Percentiles rank a stretch among this genome's conserved stretches.
Evolutionary conservation across 2,113 vertebrate genomes (phyloP).

Genomic region (Gallinago undulata): DNA sequence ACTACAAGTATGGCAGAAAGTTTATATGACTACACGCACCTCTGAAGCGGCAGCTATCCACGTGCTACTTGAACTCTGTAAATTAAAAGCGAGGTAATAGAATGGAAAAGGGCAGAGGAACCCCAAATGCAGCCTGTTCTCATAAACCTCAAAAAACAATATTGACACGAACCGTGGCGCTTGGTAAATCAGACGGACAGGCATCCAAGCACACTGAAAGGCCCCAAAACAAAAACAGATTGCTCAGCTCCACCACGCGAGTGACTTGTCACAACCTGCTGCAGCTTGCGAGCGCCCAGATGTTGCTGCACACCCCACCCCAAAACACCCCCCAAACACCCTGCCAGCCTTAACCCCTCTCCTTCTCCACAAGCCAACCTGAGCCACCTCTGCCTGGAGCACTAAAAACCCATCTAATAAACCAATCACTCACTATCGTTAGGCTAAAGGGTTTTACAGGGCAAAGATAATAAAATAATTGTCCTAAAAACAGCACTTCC

Average conservation of each 20-base stretch:
- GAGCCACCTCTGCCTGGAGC: fast-evolving
- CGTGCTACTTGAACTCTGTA: not conserved
- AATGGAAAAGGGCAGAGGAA: not conserved
- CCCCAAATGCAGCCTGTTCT: not conserved
- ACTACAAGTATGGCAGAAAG: not conserved
- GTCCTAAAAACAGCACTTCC: not conserved
- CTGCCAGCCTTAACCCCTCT: not conserved
- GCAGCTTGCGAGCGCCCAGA: not conserved
- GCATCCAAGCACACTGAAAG: not conserved
- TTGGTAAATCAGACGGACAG: not conserved
- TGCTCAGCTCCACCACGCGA: not conserved
- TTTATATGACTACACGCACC: fast-evolving
- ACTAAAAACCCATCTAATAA: not conserved
- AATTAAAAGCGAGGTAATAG: not conserved
- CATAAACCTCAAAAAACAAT: not conserved
- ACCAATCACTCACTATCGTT: not conserved
- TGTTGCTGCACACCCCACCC: not conserved
- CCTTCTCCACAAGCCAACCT: not conserved
- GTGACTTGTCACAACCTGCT: not conserved
- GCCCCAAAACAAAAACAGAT: not conserved
- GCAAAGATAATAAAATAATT: not conserved
- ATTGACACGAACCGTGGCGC: fast-evolving
- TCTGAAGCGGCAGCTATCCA: not conserved
- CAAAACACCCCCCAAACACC: too few species aligned
- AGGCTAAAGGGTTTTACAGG: not conserved